These are phyloP conservation scores for Rousettus leschenaultii DNA, from an alignment of 2,113 vertebrate genomes.

Conservation along the genomic window DNA sequence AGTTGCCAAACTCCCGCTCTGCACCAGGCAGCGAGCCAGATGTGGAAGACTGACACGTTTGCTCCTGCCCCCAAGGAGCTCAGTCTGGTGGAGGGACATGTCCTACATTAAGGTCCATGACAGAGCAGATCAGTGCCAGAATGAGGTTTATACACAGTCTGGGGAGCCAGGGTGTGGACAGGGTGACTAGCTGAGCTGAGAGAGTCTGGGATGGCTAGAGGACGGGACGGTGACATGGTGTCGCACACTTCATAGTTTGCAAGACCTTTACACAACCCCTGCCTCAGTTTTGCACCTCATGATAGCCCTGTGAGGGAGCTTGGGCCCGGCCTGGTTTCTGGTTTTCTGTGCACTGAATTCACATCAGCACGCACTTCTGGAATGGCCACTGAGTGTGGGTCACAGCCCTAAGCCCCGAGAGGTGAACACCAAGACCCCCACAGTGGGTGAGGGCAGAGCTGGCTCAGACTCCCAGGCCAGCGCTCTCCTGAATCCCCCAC, in stretches of 20 bases:
- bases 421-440: neutral
- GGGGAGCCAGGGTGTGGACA: neutral
- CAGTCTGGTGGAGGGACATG: neutral
- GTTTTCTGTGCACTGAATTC: neutral
- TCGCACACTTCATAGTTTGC: neutral
- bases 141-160: neutral
- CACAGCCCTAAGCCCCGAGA: neutral
- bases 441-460: neutral
- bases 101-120: neutral
- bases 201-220: neutral
- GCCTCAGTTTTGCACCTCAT: neutral
- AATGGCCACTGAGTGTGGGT: neutral
- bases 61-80: neutral
- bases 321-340: neutral
- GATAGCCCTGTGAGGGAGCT: neutral
- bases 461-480: neutral
- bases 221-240: neutral
- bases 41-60: neutral
- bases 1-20: neutral
- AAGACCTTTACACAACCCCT: neutral
- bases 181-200: neutral
- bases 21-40: neutral
- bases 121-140: neutral
- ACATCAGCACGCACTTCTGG: neutral
- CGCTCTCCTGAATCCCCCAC: neutral